Conservation (phyloP, 2,113 vertebrate species). For the Entomyzon cyanotis region DNA sequence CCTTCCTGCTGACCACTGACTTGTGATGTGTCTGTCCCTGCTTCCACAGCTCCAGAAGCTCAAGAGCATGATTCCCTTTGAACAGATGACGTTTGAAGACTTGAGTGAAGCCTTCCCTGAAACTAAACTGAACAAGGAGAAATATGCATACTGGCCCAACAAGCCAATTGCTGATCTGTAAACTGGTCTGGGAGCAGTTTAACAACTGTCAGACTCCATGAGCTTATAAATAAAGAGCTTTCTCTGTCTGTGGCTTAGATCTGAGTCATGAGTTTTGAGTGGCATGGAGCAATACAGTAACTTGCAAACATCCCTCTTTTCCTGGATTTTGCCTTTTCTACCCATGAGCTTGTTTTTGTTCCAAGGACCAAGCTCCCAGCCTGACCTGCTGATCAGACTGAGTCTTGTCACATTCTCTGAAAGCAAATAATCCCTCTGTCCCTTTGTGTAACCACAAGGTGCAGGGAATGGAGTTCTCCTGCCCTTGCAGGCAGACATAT, state of each 20-base stretch:
- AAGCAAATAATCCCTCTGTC: not conserved
- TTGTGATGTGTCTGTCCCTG: not conserved
- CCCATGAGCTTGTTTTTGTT: not conserved
- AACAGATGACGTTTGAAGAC: conserved; percentile 93
- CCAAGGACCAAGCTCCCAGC: not conserved
- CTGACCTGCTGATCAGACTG: not conserved
- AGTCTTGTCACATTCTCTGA: not conserved
- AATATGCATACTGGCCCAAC: conserved; percentile 91
- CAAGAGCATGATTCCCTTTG: conserved; percentile 90
- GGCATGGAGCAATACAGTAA: fast-evolving
- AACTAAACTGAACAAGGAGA: conserved; percentile 87
- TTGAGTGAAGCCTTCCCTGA: conserved; percentile 85
- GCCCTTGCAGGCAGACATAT: not conserved
- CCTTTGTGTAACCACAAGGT: fast-evolving
- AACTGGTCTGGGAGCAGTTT: conserved; percentile 15
- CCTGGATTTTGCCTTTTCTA: not conserved
- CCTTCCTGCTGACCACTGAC: not conserved
- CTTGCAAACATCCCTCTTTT: not conserved
- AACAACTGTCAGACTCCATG: not conserved
- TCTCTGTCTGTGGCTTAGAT: not conserved
- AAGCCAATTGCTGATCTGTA: conserved; percentile 86
- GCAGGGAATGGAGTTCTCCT: not conserved
- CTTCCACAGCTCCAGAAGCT: conserved; percentile 82
- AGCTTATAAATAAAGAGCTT: conserved; percentile 61
- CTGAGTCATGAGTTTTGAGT: not conserved